Evolutionary conservation across 2,888 invertebrate genomes (phyloP).

Genomic region (Platycnemis pennipes): DNA sequence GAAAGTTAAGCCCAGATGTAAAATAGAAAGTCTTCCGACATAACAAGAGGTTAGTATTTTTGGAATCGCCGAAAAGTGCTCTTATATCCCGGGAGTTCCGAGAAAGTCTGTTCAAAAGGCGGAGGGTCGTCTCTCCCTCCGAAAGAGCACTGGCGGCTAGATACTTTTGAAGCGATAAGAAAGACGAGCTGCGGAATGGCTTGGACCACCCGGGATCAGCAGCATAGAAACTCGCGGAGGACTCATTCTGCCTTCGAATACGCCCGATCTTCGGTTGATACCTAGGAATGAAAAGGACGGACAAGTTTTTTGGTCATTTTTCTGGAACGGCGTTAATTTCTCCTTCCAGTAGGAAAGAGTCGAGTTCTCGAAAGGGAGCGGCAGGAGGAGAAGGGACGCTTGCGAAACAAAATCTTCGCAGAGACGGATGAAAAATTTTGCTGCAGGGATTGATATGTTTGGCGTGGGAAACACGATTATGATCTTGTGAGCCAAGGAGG

Average conservation of each 20-base stretch:
- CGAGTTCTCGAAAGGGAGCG: no score
- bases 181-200: background rate
- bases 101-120: background rate
- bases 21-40: background rate
- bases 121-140: background rate
- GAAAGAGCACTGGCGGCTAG: background rate
- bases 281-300: background rate
- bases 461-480: slow-evolving; percentile 4
- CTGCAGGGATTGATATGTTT: background rate
- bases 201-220: background rate
- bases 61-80: background rate
- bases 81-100: background rate
- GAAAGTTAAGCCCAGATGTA: background rate
- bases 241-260: background rate
- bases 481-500: background rate
- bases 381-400: background rate
- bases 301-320: background rate
- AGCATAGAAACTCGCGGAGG: background rate
- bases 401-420: background rate
- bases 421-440: background rate
- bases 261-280: background rate
- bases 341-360: background rate
- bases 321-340: background rate
- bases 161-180: background rate
- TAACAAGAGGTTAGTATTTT: background rate